Conservation (phyloP, 2,888 invertebrate genomes). For the Cremastinae sp. region DNA sequence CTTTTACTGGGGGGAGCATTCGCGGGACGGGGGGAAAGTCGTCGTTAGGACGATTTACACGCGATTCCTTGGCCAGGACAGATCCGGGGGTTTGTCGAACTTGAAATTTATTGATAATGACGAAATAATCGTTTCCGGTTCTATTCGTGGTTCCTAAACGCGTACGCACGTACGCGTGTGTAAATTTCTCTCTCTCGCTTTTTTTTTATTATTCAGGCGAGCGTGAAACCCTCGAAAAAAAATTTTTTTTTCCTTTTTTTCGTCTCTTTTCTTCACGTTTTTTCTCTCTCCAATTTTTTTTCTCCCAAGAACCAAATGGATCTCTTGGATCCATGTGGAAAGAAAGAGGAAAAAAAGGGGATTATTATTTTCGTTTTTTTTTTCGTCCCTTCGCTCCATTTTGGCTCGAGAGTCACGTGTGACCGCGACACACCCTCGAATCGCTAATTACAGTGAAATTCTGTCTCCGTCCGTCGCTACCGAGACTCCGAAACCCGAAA, state of each 20-base stretch:
- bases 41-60: not conserved
- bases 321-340: too few relatives aligned
- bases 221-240: conserved; percentile 2
- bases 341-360: too few relatives aligned
- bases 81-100: not conserved
- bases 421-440: not conserved
- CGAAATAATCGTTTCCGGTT: conserved; percentile 55
- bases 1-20: not conserved
- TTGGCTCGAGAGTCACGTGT: conserved; percentile 2
- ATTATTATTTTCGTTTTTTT: too few relatives aligned
- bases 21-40: not conserved
- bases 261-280: too few relatives aligned
- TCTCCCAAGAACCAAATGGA: too few relatives aligned
- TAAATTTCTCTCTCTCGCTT: too few relatives aligned
- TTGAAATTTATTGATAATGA: conserved; percentile 53
- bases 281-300: too few relatives aligned
- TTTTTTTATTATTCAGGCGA: conserved; percentile 3
- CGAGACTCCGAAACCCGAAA: too few relatives aligned
- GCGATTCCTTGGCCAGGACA: too few relatives aligned
- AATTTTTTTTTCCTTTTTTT: not conserved
- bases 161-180: too few relatives aligned
- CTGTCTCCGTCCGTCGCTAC: too few relatives aligned
- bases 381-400: too few relatives aligned
- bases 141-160: not conserved
- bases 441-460: conserved; percentile 1